Evolutionary conservation across 2,113 vertebrate genomes (phyloP), one percentile per base, ranked within the genome.

Genomic region (Sorex fumeus): DNA sequence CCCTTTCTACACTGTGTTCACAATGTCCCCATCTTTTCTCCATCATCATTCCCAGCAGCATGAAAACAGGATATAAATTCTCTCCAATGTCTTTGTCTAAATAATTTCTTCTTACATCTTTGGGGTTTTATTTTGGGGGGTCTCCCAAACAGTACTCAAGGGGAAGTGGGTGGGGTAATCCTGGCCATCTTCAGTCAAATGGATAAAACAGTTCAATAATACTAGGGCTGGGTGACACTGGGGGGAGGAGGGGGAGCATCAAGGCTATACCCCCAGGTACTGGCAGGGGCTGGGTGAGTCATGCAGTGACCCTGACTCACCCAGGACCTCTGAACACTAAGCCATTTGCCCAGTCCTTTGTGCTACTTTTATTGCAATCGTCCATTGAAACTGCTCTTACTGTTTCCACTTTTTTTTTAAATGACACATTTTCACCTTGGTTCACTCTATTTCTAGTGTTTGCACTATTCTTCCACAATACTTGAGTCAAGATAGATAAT

Each of bases 381-480:
- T 40, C 32, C 84, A 86, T 84, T 84, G 15, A 74, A 91, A 47
- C 57, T 47, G 28, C 45, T 62, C 66, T 79, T 89, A 79, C 82
- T 32, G 43, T 50, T 25, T 53, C 40, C 27, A 50, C 8, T 88
- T 92, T 78, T 96, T 66, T 69, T 30, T 36, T n/a, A n/a, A n/a
- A n/a, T n/a, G n/a, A 93, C 9, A 3, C 43, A 43, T 75, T 92
- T 95, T 76, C 40, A 88, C 53, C n/a, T 87, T 30, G 32, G 40
- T 25, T 79, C 25, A 60, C 47, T 84, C 45, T 53, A 13, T 36
- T 90, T 86, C 19, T 15, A 16, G 60, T 27, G 76, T 86, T 67
- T 77, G 45, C 32, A 34, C 50, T 66, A 5, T n/a, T 76, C 36
- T 16, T 84, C 60, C 21, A 67, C n/a, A 57, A 30, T 8, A 36